These are phyloP conservation scores for Poeciliopsis presidionis DNA, from an alignment of 2,797 vertebrate species.

Conservation along the genomic window DNA sequence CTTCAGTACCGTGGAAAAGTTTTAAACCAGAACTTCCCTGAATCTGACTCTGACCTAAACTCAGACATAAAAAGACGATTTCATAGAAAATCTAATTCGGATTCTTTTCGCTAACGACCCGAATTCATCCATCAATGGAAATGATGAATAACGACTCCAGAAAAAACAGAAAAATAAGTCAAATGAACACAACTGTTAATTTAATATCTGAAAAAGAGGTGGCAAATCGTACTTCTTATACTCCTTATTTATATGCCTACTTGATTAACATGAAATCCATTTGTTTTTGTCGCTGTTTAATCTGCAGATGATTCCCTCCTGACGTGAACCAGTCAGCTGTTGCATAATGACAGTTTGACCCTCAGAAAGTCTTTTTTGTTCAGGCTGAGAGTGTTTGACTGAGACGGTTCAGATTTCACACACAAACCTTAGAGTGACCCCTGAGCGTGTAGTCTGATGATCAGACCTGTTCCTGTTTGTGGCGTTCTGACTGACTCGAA, in stretches of 20 bases:
- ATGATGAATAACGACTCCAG: not conserved
- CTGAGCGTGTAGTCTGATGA: not conserved
- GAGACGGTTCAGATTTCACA: not conserved
- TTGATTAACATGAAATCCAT: not conserved
- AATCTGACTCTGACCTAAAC: too few species aligned
- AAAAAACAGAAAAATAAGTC: not conserved
- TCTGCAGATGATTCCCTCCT: not conserved
- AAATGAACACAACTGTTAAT: not conserved
- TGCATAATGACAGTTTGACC: not conserved
- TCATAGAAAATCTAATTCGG: not conserved
- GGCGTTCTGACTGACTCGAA: not conserved
- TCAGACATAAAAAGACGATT: not conserved
- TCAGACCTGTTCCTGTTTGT: not conserved
- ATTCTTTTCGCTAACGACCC: not conserved
- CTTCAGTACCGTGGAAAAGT: too few species aligned
- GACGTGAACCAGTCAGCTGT: not conserved
- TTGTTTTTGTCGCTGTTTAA: not conserved
- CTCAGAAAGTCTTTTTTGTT: not conserved
- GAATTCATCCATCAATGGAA: not conserved
- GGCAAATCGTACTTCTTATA: not conserved
- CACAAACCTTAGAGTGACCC: not conserved
- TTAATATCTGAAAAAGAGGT: not conserved
- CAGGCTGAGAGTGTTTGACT: not conserved
- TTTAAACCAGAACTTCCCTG: too few species aligned
- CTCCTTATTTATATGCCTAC: not conserved